Evolutionary conservation across 2,888 invertebrate genomes (phyloP), one percentile per base, ranked within the genome.

Genomic region (Tachina lurida): DNA sequence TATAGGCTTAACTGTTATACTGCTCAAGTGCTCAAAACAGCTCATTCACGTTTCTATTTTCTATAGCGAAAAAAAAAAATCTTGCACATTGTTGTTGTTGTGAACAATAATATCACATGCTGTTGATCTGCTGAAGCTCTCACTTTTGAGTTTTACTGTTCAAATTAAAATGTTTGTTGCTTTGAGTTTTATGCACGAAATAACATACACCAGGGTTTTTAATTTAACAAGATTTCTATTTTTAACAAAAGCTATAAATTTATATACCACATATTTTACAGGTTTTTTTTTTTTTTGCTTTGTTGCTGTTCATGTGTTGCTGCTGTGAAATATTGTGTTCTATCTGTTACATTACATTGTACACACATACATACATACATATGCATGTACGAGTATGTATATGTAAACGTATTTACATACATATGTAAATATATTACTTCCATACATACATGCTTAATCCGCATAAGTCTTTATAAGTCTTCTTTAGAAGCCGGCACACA

Each of bases 181-280:
- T 9, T 13, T 31, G 41, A 31, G 10, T 17, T 17, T 17, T 10
- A n/a, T n/a, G 1, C 3, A 41, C 10, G 9, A 41, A 10, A n/a
- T 10, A 47, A 49, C 31, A 15, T 47, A 31, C 5, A n/a, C 10
- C 47, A 58, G 58, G 8, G n/a, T 56, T 79, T 45, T 81, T 60
- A 68, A 43, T 60, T 78, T 84, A 86, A 86, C 84, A 86, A 79
- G 77, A 81, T 78, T 81, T 81, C 86, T 84, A 86, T 84, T 86
- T 86, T 86, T 81, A 84, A 81, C 70, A 52, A 60, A 60, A 70
- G 74, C 68, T 43, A 75, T 84, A 79, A 84, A 75, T 79, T 84
- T 75, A 47, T 79, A 75, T 77, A 63, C 49, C 65, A 84, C 68
- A 79, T 15, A 39, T 84, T 74, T 73, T 47, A 47, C 10, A 39